These are phyloP conservation scores for Enteromius unitaeniatus DNA, from an alignment of 2,797 vertebrate species.

Conservation along the genomic window DNA sequence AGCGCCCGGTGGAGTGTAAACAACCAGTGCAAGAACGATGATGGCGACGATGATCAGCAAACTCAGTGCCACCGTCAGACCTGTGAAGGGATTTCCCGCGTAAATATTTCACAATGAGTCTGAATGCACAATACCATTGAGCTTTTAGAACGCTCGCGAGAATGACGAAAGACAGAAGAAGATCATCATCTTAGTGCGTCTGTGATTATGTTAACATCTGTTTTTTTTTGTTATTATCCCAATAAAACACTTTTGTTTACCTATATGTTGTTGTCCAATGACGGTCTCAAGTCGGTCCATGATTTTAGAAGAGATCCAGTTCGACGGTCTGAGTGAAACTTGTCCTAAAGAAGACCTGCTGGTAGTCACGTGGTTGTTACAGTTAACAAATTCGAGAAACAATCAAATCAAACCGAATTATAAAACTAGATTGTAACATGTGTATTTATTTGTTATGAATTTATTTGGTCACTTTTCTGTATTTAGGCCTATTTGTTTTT, in stretches of 20 bases:
- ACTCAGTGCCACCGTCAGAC: conserved; percentile 48
- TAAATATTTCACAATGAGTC: not conserved
- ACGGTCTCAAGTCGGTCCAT: conserved; percentile 15
- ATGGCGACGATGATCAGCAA: conserved; percentile 43
- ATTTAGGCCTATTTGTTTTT: not conserved
- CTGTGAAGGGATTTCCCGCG: conserved; percentile 11
- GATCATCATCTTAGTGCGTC: not conserved
- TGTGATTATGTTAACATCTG: not conserved
- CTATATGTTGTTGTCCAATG: conserved; percentile 21
- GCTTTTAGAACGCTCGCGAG: not conserved
- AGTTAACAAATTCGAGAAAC: conserved; percentile 1
- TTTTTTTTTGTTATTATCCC: not conserved
- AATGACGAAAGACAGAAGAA: not conserved
- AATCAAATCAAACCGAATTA: not conserved
- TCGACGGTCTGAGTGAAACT: not conserved
- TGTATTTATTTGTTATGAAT: not conserved
- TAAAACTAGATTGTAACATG: not conserved
- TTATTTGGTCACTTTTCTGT: not conserved
- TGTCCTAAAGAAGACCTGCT: not conserved
- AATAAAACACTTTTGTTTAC: conserved; percentile 1
- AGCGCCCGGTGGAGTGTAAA: conserved; percentile 47
- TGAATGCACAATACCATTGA: not conserved
- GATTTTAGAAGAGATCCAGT: not conserved
- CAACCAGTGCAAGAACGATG: conserved; percentile 38
- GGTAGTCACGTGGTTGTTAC: not conserved